Conservation (phyloP, 1,140 invertebrate species). For the Phortica variegata region DNA sequence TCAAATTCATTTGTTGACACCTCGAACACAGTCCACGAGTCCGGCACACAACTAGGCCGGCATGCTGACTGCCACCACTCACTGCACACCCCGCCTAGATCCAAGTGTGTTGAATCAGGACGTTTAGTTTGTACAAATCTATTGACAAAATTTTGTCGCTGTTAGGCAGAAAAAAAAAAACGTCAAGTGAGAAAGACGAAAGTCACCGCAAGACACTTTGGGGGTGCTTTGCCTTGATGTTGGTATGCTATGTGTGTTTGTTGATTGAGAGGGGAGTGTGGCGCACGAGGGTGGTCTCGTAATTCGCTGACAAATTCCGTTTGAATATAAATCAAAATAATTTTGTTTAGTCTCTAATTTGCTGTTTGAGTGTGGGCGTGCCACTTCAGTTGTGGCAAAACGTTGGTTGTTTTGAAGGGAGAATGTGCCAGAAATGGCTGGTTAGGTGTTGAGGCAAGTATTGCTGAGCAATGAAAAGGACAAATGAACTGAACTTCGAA, state of each 20-base stretch:
- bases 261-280: slow-evolving; percentile 11
- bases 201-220: slow-evolving; percentile 11
- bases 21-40: neutral
- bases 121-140: slow-evolving; percentile 46
- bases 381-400: too few species aligned
- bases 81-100: too few species aligned
- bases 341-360: slow-evolving; percentile 47
- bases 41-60: too few species aligned
- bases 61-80: too few species aligned
- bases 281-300: neutral
- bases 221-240: neutral
- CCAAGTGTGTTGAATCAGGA: too few species aligned
- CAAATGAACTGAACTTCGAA: slow-evolving; percentile 54
- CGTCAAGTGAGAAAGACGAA: slow-evolving; percentile 11
- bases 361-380: too few species aligned
- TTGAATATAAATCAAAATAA: slow-evolving; percentile 53
- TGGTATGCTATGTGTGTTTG: too few species aligned
- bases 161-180: slow-evolving; percentile 5
- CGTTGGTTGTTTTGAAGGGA: slow-evolving; percentile 2
- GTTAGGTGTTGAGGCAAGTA: neutral
- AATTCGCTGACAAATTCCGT: slow-evolving; percentile 1
- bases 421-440: neutral
- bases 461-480: slow-evolving; percentile 35
- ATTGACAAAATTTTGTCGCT: slow-evolving; percentile 19
- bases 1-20: slow-evolving; percentile 30